Evolutionary conservation across 2,113 vertebrate species (phyloP).

Genomic region (Gracilinanus agilis): DNA sequence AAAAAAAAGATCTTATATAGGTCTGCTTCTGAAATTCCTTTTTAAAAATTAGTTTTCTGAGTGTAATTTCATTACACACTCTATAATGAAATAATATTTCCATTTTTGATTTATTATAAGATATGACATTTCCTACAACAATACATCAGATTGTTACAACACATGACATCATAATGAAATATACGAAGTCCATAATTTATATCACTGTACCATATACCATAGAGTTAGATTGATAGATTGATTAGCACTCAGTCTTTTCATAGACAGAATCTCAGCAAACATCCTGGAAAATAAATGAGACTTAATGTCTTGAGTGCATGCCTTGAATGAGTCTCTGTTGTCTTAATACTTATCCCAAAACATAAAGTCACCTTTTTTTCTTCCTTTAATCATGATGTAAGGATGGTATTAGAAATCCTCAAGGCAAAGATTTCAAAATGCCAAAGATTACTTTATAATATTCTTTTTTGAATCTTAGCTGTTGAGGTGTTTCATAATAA

Average conservation of each 20-base stretch:
- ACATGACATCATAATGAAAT: background rate
- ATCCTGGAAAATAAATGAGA: background rate
- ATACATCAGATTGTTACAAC: background rate
- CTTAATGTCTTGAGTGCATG: constrained; percentile 13
- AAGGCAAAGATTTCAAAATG: background rate
- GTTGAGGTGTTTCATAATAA: constrained; percentile 18
- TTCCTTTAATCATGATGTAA: background rate
- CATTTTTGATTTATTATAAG: constrained; percentile 18
- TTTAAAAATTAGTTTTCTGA: constrained; percentile 39
- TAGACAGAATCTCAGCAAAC: background rate
- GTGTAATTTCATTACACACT: background rate
- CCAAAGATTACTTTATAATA: background rate
- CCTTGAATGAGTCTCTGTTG: constrained; percentile 19
- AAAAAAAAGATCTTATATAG: constrained; percentile 24
- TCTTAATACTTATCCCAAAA: background rate
- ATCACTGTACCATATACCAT: background rate
- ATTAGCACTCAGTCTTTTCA: constrained; percentile 6
- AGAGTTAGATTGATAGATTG: constrained; percentile 6
- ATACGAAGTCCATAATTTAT: constrained; percentile 38
- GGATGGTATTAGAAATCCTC: background rate
- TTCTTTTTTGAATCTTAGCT: background rate
- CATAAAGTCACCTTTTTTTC: background rate
- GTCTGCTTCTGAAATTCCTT: background rate
- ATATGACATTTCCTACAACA: constrained; percentile 6
- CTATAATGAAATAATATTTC: constrained; percentile 13